Evolutionary conservation across 2,888 invertebrate genomes (phyloP).

Genomic region (Cantharis nigra): DNA sequence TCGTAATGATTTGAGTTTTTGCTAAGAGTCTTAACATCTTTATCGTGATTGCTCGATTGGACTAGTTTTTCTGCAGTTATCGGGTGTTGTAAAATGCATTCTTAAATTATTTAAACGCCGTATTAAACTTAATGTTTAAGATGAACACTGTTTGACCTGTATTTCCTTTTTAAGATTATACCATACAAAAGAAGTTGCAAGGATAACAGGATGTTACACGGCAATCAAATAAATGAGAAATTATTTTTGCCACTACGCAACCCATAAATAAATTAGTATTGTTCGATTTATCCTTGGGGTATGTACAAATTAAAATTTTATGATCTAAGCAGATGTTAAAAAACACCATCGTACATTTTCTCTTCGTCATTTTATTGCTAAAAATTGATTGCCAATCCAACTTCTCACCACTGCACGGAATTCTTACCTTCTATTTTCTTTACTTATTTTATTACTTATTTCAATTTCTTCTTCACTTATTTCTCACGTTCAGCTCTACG

Average conservation of each 20-base stretch:
- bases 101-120: slow-evolving; percentile 23
- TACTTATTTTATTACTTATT: too few relatives aligned
- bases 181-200: slow-evolving; percentile 11
- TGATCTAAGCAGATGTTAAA: neutral
- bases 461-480: too few relatives aligned
- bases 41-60: slow-evolving; percentile 12
- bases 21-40: slow-evolving; percentile 16
- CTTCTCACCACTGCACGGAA: neutral
- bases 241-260: neutral
- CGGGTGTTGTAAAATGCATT: slow-evolving; percentile 16
- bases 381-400: neutral
- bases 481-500: too few relatives aligned
- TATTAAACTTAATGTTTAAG: slow-evolving; percentile 6
- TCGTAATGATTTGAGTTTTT: neutral
- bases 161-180: slow-evolving; percentile 20
- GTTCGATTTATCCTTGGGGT: neutral
- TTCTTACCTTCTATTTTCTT: too few relatives aligned
- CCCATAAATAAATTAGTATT: neutral
- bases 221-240: slow-evolving; percentile 8
- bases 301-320: neutral
- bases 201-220: slow-evolving; percentile 20
- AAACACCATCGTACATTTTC: neutral
- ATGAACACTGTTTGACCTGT: slow-evolving; percentile 19
- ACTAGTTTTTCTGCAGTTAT: slow-evolving; percentile 24
- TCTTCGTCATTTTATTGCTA: neutral